Evolutionary conservation across 2,888 invertebrate species (phyloP).

Genomic region (Horisme vitalbata): DNA sequence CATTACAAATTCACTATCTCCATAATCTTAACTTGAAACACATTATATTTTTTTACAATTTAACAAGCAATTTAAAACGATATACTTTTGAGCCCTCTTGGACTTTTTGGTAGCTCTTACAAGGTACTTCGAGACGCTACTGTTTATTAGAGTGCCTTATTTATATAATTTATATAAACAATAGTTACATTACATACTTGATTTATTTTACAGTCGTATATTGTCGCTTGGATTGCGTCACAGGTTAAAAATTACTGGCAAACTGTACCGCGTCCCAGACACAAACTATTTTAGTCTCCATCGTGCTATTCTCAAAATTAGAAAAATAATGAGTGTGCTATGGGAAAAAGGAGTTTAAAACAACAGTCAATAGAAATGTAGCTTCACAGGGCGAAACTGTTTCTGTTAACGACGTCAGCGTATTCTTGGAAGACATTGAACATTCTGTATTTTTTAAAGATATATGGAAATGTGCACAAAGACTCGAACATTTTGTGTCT

Average conservation of each 20-base stretch:
- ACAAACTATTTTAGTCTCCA: constrained; percentile 36
- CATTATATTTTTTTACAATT: constrained; percentile 68
- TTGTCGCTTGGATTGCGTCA: constrained; percentile 43
- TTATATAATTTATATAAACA: constrained; percentile 66
- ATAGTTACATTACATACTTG: constrained; percentile 58
- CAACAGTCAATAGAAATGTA: too few species aligned
- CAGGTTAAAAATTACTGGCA: constrained; percentile 39
- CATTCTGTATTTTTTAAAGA: neutral
- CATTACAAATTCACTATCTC: constrained; percentile 43
- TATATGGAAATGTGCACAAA: constrained; percentile 19
- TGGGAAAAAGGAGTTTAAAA: too few species aligned
- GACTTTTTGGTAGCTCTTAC: constrained; percentile 53
- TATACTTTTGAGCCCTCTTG: constrained; percentile 48
- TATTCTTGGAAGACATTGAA: constrained; percentile 26
- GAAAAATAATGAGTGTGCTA: too few species aligned
- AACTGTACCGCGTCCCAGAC: constrained; percentile 44
- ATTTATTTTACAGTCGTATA: constrained; percentile 72
- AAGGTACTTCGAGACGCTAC: constrained; percentile 62
- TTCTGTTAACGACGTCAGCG: neutral
- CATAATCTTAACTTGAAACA: constrained; percentile 65
- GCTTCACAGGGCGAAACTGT: too few species aligned
- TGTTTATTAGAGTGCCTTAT: constrained; percentile 62
- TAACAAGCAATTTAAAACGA: constrained; percentile 69
- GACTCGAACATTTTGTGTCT: constrained; percentile 23
- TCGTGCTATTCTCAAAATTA: too few species aligned